Conservation (phyloP, 2,888 invertebrate species). For the Glyphotaelius pellucidus region DNA sequence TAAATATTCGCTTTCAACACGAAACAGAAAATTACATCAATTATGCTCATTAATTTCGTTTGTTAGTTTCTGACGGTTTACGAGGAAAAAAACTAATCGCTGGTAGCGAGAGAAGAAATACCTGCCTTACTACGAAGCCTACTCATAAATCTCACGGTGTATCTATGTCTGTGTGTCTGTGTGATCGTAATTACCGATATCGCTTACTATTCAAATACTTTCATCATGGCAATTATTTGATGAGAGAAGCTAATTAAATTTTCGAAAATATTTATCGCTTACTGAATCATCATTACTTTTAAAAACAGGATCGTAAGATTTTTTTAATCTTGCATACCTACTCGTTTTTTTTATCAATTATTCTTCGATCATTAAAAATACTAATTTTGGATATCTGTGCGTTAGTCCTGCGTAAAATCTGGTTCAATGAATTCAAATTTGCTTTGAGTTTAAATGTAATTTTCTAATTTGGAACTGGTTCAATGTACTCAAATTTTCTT, state of each 20-base stretch:
- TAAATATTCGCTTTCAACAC: conserved; percentile 2
- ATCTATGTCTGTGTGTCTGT: not conserved
- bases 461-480: too few species aligned
- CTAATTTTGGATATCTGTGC: too few species aligned
- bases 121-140: not conserved
- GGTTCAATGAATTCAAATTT: too few species aligned
- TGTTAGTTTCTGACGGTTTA: conserved; percentile 14
- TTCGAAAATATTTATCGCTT: not conserved
- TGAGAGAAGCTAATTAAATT: not conserved
- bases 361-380: too few species aligned
- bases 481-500: too few species aligned
- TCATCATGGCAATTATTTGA: not conserved
- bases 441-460: too few species aligned
- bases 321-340: too few species aligned
- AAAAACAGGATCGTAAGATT: not conserved
- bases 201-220: not conserved
- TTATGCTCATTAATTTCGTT: conserved; percentile 22
- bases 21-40: conserved; percentile 26
- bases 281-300: not conserved
- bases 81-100: not conserved
- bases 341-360: too few species aligned
- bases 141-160: not conserved
- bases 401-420: too few species aligned
- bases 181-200: not conserved
- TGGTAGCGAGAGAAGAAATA: not conserved